phyloP scores from a whole-genome alignment of 2,113 vertebrate species.

The Opisthocomus hoazin region DNA sequence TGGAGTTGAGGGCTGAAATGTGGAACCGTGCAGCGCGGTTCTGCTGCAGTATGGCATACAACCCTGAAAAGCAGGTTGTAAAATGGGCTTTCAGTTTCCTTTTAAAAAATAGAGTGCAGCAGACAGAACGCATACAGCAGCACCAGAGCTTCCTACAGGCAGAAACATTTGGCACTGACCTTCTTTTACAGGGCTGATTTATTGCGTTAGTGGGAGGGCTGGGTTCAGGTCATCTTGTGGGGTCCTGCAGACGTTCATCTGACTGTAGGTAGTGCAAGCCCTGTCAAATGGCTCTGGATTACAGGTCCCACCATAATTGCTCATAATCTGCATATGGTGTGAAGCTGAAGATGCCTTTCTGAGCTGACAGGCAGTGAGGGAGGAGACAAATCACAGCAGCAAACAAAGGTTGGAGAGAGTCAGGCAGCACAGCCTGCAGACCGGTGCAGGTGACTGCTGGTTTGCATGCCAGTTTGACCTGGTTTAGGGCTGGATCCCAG shows the following conservation, averaged over 20 bases:
- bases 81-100: background rate
- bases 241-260: background rate
- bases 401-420: background rate
- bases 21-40: rapidly evolving
- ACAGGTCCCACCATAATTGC: background rate
- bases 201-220: background rate
- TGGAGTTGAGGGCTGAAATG: background rate
- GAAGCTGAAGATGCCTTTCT: background rate
- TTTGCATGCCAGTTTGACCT: background rate
- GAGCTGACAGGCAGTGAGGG: background rate
- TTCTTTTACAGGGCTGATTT: background rate
- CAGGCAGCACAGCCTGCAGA: background rate
- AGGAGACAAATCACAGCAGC: background rate
- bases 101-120: background rate
- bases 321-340: background rate
- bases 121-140: background rate
- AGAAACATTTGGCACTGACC: background rate
- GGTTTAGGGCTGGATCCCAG: background rate
- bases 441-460: background rate
- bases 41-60: background rate
- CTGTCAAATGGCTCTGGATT: background rate
- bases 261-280: background rate
- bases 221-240: background rate
- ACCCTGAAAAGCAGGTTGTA: background rate
- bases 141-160: background rate